phyloP scores from a whole-genome alignment of 1,140 invertebrate species.

The Sminthurides bifidus region DNA sequence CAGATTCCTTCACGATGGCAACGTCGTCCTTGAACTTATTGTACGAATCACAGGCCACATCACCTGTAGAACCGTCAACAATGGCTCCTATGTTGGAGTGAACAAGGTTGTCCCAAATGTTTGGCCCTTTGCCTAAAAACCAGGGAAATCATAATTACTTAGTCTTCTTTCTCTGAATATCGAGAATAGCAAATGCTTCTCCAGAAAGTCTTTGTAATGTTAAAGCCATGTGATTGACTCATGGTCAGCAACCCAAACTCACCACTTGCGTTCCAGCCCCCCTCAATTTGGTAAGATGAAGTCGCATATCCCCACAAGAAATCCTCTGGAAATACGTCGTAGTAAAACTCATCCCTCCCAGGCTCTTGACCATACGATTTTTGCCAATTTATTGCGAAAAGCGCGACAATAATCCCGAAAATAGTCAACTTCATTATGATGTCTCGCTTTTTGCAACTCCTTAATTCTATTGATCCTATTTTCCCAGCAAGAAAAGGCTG shows the following conservation, averaged over 20 bases:
- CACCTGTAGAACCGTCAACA: conserved; percentile 35
- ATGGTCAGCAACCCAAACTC: not conserved
- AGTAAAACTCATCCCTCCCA: conserved; percentile 14
- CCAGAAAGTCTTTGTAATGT: not conserved
- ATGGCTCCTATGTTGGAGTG: conserved; percentile 33
- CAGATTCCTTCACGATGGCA: conserved; percentile 35
- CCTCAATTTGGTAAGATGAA: conserved; percentile 41
- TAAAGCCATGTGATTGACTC: not conserved
- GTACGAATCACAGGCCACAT: conserved; percentile 41
- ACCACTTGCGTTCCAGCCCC: conserved; percentile 46
- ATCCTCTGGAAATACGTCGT: conserved; percentile 40
- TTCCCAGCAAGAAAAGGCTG: too few relatives aligned
- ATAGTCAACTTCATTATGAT: too few relatives aligned
- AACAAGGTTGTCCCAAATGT: conserved; percentile 39
- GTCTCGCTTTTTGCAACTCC: too few relatives aligned
- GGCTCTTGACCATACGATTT: too few relatives aligned
- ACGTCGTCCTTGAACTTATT: conserved; percentile 40
- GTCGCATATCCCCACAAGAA: conserved; percentile 45
- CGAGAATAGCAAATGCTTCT: not conserved
- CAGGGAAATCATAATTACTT: not conserved
- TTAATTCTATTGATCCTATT: too few relatives aligned
- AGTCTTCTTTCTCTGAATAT: too few relatives aligned
- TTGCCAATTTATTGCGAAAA: too few relatives aligned
- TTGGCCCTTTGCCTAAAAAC: conserved; percentile 38
- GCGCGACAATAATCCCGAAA: too few relatives aligned